Base-by-base conservation (phyloP, 2,888 invertebrate species). In the Drosophila setosimentum region DNA sequence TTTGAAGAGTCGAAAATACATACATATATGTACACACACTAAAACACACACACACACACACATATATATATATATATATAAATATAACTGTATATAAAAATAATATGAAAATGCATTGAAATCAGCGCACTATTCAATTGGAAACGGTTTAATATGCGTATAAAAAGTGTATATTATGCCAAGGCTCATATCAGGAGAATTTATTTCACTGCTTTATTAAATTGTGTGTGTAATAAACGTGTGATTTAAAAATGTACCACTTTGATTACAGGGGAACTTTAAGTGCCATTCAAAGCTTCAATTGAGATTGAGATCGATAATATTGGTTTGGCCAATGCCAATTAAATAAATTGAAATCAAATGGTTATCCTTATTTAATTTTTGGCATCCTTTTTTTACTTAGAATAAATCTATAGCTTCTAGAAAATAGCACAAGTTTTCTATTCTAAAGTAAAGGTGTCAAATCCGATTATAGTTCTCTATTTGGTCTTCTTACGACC, bases 141-240 rank as follows among this genome's bases (percentile, higher is more conserved):
- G 71, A 85, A 85, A 85, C 73, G 74, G 80, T 84, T 85, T 84
- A 85, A 85, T 87, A 87, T 85, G 85, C 84, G 83, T 77, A 85
- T 83, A 81, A 86, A 84, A 76, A 80, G 82, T 68, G 78, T 70
- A 69, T 78, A 82, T 79, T 76, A 70, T 59, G 65, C 60, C 58
- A 72, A 68, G 77, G 77, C 73, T 55, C 51, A 53, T 37, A 55
- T 68, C 62, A 66, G 62, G 57, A 60, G 63, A 66, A 59, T 57
- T 63, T 59, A 80, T 66, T 80, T 45, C n/a, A 54, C 61, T 53
- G 51, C 42, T 45, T 45, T 16, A 45, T 24, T 24, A 24, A 53
- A 53, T 21, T 37, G 24, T 11, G 16, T 18, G 57, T 29, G 33
- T 27, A 13, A 27, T 49, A 59, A 53, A 42, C 2, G 16, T 6